Evolutionary conservation across 2,888 invertebrate genomes (phyloP), one percentile per base, ranked within the genome.

Genomic region (Caenorhabditis virilis): DNA sequence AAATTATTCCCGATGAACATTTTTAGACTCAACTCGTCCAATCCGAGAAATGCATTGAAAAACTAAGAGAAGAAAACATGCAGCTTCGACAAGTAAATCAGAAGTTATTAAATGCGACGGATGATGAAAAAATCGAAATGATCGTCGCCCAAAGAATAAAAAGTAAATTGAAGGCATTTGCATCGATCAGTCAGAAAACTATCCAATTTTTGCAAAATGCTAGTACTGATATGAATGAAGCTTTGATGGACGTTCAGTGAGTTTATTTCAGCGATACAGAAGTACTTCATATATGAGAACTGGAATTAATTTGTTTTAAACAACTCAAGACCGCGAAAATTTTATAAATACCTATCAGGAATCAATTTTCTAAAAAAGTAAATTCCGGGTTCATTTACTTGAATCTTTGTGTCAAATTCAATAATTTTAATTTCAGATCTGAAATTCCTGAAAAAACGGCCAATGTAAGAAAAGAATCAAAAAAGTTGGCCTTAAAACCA

Each of bases 31-130:
- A 62, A 45, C 42, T 62, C 5, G 20, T n/a, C 16, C 51, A 56
- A 16, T 41, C 36, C 15, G 26, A 56, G 16, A 62, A 62, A 45
- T 41, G 49, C 2, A 53, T 56, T 18, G 62, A 62, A 4, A 52
- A 49, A 23, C 52, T 62, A 5, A 18, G 62, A 43, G 57, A 48
- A n/a, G 62, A 62, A 25, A 62, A 57, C 22, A 18, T 49, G 20
- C 16, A 26, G 15, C 36, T 62, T 9, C 26, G 62, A 16, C 22
- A 57, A 48, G 33, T 56, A 48, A 62, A 62, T 45, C 62, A 62
- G 35, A 48, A 52, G 11, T 13, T 62, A 15, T 35, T 52, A 4
- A 45, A 47, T 11, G 50, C 27, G 7, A 38, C 53, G 3, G 45
- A 57, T 3, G 56, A 62, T 1, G 23, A 41, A 22, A 52, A 42